Base-by-base conservation (phyloP, 2,888 invertebrate genomes). In the Glyphotaelius pellucidus region DNA sequence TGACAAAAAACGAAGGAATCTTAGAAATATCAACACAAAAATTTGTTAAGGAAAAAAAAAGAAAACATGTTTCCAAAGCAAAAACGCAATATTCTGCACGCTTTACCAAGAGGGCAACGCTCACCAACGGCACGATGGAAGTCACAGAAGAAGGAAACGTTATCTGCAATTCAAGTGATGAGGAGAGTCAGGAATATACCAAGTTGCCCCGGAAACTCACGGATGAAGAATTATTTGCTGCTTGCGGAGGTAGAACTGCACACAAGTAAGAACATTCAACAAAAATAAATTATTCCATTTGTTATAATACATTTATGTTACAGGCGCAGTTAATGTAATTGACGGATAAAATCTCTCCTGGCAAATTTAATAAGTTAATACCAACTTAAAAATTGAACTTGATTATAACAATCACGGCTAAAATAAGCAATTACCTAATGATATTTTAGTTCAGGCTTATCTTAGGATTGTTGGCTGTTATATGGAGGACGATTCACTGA, bases 201-300 rank as follows among this genome's bases (percentile, higher is more conserved):
- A 91, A 94, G 31, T 94, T 30, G 42, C 25, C 80, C 42, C 84
- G 12, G 35, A 91, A 90, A 90, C 94, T 98, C 94, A 97, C 97
- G 0, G 98, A 98, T 95, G 98, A 98, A 92, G 97, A 98, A 94
- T 94, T 98, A 52, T 98, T 98, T 95, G 97, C 96, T 79, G 97
- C 97, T 0, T 98, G 98, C 95, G 97, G 97, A 88, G 98, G 98
- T 4, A 96, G 98, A 94, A 98, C 98, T 3, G 98, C 98, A 3
- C 98, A 98, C 95, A 98, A 98, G 97, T 97, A 96, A 95, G 95
- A 86, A 4, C 25, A 7, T 94, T 90, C 32, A 19, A 19, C 32
- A 83, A 31, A 83, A 19, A 32, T 32, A 14, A 83, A 32, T 31
- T 19, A 32, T 83, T 83, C 14, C 25, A 31, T 32, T 32, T 32